Percentiles rank a stretch among this genome's conserved stretches.
Conservation (phyloP, 2,797 vertebrate species). For the Mionectes olivaceus region DNA sequence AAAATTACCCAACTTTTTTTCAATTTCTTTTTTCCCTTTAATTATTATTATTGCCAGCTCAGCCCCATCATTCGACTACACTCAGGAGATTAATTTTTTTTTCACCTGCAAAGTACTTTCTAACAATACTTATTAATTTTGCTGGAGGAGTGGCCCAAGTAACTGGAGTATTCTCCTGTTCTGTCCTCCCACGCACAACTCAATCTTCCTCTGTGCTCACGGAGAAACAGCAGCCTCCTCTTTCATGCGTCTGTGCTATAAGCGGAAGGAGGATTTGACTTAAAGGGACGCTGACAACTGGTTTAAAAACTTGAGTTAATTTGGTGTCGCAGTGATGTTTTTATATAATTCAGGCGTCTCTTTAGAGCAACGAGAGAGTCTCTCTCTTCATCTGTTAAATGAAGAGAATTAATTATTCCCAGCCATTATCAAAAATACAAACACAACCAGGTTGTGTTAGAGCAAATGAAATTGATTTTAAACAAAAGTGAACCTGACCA, state of each 20-base stretch:
- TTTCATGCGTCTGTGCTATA: slow-evolving; percentile 34
- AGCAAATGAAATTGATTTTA: slow-evolving; percentile 48
- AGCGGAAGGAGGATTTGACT: slow-evolving; percentile 52
- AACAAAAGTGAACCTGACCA: slow-evolving; percentile 45
- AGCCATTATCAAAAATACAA: slow-evolving; percentile 1
- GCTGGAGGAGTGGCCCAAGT: slow-evolving; percentile 57
- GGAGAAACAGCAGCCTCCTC: slow-evolving; percentile 36
- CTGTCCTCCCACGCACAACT: slow-evolving; percentile 60
- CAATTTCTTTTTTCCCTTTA: background rate
- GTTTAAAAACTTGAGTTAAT: slow-evolving; percentile 43
- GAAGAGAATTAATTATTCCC: slow-evolving; percentile 41
- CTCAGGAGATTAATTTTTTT: slow-evolving; percentile 24
- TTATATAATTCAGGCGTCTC: background rate
- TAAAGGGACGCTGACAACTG: slow-evolving; percentile 40
- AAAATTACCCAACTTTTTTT: slow-evolving; percentile 50
- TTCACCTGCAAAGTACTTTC: slow-evolving; percentile 26
- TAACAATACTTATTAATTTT: slow-evolving; percentile 69
- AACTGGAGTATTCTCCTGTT: slow-evolving; percentile 61
- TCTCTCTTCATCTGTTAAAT: background rate
- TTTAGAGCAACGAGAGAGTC: background rate
- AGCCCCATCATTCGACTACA: slow-evolving; percentile 18
- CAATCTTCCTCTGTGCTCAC: slow-evolving; percentile 13
- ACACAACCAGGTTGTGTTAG: background rate
- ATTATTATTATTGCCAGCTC: slow-evolving; percentile 46
- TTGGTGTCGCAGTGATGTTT: slow-evolving; percentile 10